Conservation (phyloP, 2,888 invertebrate genomes). For the Lasioglossum lativentre region DNA sequence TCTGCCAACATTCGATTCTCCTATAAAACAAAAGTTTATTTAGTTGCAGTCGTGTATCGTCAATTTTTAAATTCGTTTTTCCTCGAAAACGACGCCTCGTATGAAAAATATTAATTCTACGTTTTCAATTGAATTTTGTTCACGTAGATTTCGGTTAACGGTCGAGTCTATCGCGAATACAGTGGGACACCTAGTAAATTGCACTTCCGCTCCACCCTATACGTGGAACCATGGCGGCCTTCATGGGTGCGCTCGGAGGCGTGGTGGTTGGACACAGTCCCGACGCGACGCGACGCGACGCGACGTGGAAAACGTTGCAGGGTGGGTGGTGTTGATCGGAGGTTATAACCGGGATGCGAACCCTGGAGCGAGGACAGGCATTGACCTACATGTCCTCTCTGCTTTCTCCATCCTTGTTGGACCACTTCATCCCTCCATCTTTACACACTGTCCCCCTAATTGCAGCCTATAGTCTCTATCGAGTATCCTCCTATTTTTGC, state of each 20-base stretch:
- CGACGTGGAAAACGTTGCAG: conserved; percentile 30
- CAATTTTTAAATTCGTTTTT: neutral
- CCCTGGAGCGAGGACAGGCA: conserved; percentile 72
- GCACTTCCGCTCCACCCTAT: conserved; percentile 11
- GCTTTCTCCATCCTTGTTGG: conserved; percentile 58
- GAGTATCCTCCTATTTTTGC: neutral
- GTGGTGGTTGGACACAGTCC: conserved; percentile 39
- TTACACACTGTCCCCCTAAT: neutral
- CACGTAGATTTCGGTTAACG: neutral
- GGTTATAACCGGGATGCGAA: conserved; percentile 71
- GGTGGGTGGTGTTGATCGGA: conserved; percentile 56
- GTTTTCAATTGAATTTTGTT: neutral
- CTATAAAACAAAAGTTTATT: no score
- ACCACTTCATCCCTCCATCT: conserved; percentile 6
- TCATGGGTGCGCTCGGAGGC: conserved; percentile 29
- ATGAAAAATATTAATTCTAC: neutral
- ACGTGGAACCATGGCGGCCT: conserved; percentile 51
- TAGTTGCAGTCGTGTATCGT: neutral
- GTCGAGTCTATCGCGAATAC: neutral
- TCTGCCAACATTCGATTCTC: no score
- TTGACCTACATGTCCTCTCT: conserved; percentile 69
- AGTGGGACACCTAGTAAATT: neutral
- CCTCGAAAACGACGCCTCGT: neutral
- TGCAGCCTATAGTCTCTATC: neutral
- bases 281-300: neutral